Conservation (phyloP, 1,140 invertebrate species). For the Drosophila sucinea region DNA sequence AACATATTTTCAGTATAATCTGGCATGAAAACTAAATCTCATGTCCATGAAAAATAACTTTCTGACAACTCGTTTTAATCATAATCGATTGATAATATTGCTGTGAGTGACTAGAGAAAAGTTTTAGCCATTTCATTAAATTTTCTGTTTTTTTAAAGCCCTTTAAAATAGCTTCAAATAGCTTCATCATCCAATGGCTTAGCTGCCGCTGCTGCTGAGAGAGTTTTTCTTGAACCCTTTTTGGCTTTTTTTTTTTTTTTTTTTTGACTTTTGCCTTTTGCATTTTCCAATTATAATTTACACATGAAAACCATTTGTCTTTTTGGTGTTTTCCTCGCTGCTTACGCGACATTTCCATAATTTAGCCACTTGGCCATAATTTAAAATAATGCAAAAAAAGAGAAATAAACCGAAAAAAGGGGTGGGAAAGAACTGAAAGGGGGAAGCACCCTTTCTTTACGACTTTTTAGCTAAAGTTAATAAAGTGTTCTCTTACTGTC, state of each 20-base stretch:
- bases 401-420: not conserved
- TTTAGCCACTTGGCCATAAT: constrained; percentile 79
- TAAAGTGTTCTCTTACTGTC: constrained; percentile 13
- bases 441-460: constrained; percentile 48
- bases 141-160: not conserved
- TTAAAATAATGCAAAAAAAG: constrained; percentile 46
- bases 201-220: not conserved
- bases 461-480: constrained; percentile 60
- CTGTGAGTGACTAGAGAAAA: too few species aligned
- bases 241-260: too few species aligned
- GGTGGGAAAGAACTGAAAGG: constrained; percentile 43
- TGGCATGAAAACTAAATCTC: not conserved
- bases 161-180: not conserved
- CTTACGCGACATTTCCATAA: constrained; percentile 74
- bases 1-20: not conserved
- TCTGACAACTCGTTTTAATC: too few species aligned
- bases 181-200: constrained; percentile 1
- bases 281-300: constrained; percentile 77
- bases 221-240: not conserved
- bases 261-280: constrained; percentile 13
- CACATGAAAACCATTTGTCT: constrained; percentile 75
- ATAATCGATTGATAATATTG: too few species aligned
- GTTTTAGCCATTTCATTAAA: too few species aligned
- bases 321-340: constrained; percentile 40
- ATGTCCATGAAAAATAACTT: not conserved